Conservation (phyloP, 2,888 invertebrate species). For the Agriopis leucophaearia region DNA sequence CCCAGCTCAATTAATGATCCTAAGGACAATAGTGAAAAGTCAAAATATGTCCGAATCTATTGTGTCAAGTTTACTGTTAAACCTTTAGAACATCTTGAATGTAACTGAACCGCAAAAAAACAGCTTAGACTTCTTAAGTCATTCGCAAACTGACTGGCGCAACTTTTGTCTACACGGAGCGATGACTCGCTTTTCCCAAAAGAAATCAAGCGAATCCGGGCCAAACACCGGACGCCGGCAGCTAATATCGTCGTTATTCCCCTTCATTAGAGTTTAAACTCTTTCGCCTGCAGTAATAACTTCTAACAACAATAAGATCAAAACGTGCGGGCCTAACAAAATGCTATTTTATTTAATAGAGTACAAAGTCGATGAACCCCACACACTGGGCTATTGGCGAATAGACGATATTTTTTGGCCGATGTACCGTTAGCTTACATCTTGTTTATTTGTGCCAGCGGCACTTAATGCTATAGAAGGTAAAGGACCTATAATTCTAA, state of each 20-base stretch:
- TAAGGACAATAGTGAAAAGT: slow-evolving; percentile 18
- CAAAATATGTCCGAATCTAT: slow-evolving; percentile 25
- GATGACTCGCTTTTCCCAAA: slow-evolving; percentile 65
- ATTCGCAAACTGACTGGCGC: slow-evolving; percentile 44
- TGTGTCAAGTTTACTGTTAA: slow-evolving; percentile 33
- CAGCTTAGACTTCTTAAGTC: slow-evolving; percentile 25
- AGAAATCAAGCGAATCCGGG: slow-evolving; percentile 75
- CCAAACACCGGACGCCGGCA: slow-evolving; percentile 49
- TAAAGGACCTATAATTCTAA: slow-evolving; percentile 26
- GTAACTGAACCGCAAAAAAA: slow-evolving; percentile 34
- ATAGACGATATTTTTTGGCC: slow-evolving; percentile 59
- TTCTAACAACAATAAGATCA: slow-evolving; percentile 61
- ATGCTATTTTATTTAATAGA: slow-evolving; percentile 72
- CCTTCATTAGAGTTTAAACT: slow-evolving; percentile 52
- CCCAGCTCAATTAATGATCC: slow-evolving; percentile 11
- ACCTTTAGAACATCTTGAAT: slow-evolving; percentile 30
- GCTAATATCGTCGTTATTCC: slow-evolving; percentile 56
- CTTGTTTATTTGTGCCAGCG: slow-evolving; percentile 45
- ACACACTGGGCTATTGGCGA: slow-evolving; percentile 58
- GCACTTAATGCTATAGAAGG: slow-evolving; percentile 36
- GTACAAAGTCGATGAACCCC: slow-evolving; percentile 64
- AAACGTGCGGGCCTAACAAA: slow-evolving; percentile 65
- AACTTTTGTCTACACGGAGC: slow-evolving; percentile 58
- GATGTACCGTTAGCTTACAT: slow-evolving; percentile 58
- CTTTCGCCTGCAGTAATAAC: slow-evolving; percentile 46